These are phyloP conservation scores for Myotis yumanensis DNA, from an alignment of 2,113 vertebrate species.

Conservation along the genomic window DNA sequence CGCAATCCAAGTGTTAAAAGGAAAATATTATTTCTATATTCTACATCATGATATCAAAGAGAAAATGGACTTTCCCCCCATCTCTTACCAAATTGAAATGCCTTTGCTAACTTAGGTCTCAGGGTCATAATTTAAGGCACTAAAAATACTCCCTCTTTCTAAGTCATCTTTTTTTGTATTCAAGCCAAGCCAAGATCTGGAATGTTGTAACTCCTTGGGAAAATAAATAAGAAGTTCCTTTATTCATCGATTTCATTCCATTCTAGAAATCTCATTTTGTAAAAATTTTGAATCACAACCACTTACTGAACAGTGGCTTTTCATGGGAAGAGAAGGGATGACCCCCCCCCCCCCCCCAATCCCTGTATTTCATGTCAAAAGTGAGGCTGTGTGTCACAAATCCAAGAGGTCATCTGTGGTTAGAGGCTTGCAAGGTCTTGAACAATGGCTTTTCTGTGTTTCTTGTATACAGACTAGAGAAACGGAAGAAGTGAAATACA, in stretches of 20 bases:
- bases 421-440: conserved; percentile 16
- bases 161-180: background rate
- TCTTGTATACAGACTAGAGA: background rate
- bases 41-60: background rate
- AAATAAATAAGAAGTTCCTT: conserved; percentile 30
- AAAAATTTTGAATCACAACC: conserved; percentile 24
- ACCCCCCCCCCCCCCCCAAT: background rate
- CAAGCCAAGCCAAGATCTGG: conserved; percentile 37
- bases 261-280: conserved; percentile 34
- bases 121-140: background rate
- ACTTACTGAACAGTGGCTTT: background rate
- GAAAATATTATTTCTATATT: conserved; percentile 29
- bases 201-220: background rate
- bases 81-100: conserved; percentile 7
- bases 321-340: background rate
- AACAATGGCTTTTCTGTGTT: conserved; percentile 71
- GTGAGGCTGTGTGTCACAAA: background rate
- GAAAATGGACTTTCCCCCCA: background rate
- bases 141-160: conserved; percentile 35
- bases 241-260: conserved; percentile 30
- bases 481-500: conserved; percentile 73
- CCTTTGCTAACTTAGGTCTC: background rate
- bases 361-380: background rate
- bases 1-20: no score
- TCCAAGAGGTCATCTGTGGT: background rate